Base-by-base conservation (phyloP, 2,113 vertebrate species). In the Octodon degus region DNA sequence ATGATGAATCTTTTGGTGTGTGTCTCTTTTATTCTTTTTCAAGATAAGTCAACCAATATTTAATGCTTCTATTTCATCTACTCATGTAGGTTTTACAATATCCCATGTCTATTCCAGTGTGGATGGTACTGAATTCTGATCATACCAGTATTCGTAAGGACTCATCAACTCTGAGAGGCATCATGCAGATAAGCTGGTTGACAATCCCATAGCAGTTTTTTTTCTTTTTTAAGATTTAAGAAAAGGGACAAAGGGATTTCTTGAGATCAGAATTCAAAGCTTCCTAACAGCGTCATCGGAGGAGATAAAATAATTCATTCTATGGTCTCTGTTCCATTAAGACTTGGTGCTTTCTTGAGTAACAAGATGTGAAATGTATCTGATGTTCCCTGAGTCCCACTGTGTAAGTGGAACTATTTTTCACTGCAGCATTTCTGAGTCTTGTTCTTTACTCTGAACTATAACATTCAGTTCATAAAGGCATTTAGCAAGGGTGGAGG, bases 401-500 rank as follows among this genome's bases (percentile, higher is more conserved):
- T 98, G 96, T 92, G 96, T 90, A 97, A 96, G 96, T 94, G 97
- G 98, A 97, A 98, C 98, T 96, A 98, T 89, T 95, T 97, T 97
- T 99, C 98, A 99, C 98, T 99, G 98, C 98, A 99, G 98, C 98
- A 98, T 98, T 97, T 99, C 98, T 96, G 97, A 99, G 98, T 98
- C 99, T 91, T 99, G 98, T 98, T 99, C 98, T 98, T 98, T 99
- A 98, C 98, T 99, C 98, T 99, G 99, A 99, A 99, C 99, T 99
- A 99, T 99, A 98, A 99, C 99, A 93, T 99, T 99, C 97, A 99
- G 99, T 99, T 99, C 99, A 86, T 99, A 99, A 99, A 99, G 99
- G 99, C 99, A 99, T 99, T 99, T 99, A 99, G 99, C 99, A 99
- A 99, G 99, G 98, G 99, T 99, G 98, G 99, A 99, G 99, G 99